Base-by-base conservation (phyloP, 2,797 vertebrate genomes). In the Sylvia borin region DNA sequence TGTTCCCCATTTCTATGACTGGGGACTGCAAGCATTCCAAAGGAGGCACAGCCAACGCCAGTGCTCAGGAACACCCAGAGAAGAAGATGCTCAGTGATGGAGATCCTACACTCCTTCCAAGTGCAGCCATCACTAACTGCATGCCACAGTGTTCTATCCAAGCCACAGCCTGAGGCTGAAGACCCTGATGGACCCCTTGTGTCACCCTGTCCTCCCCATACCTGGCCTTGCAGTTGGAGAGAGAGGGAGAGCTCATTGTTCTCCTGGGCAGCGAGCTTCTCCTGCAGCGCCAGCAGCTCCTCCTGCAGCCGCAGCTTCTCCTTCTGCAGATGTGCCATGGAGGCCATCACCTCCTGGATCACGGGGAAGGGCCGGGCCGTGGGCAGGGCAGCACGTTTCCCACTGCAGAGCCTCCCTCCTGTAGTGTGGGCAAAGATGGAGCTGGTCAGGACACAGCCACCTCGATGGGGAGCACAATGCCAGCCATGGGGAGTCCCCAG, bases 211-310 rank as follows among this genome's bases (percentile, higher is more conserved):
- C 64, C 68, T 26, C 42, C 10, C 34, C 36, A 10, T 97, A 99
- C 99, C 99, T 99, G 98, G 96, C 96, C 97, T 97, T 97, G 98
- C 91, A 99, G 98, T 95, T 98, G 98, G 48, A 94, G 82, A 58
- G 99, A 96, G 66, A 98, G 84, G 60, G 97, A 75, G 31, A 97
- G 96, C 95, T 98, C 98, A 13, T 98, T 96, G 61, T 97, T 98
- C 92, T 98, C 98, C 15, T 48, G 90, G 92, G 97, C 89, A 88
- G 91, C 42, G 34, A 98, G 97, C 81, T 90, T 95, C 95, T 98
- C 97, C 71, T 94, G 97, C 48, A 97, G 72, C 66, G 88, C 78
- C n/a, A 90, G 92, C 83, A 98, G 74, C 95, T 98, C 97, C 60
- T 98, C 97, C 95, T 98, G 97, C 36, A 98, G 96, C 90, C 74